A percentile compares a stretch with the other conserved stretches of the same genome.
Evolutionary conservation across 2,797 vertebrate species (phyloP).

Genomic region (Aselliscus stoliczkanus): DNA sequence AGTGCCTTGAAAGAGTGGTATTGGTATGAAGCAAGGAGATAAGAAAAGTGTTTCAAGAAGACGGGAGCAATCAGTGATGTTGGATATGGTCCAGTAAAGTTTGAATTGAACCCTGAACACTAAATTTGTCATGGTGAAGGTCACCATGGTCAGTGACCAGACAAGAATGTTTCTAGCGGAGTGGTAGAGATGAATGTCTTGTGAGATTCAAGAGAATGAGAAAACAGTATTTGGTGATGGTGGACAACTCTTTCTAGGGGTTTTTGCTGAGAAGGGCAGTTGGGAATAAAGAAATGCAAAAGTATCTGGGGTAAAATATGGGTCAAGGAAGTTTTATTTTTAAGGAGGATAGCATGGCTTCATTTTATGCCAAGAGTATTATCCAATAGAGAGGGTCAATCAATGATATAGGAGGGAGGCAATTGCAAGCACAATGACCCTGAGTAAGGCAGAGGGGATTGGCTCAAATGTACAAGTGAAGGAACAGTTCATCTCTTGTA

Average conservation of each 20-base stretch:
- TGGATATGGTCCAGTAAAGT: neutral
- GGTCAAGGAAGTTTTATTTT: neutral
- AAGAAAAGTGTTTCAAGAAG: neutral
- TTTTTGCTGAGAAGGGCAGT: neutral
- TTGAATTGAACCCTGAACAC: neutral
- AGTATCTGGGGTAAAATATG: neutral
- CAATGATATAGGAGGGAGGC: neutral
- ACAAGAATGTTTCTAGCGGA: neutral
- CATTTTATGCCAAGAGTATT: neutral
- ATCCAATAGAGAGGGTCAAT: neutral
- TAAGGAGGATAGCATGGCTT: neutral
- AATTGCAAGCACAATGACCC: neutral
- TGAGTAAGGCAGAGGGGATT: neutral
- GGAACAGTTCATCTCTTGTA: neutral
- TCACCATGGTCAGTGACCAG: neutral
- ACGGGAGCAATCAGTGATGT: neutral
- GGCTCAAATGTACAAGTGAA: neutral
- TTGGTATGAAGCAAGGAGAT: neutral
- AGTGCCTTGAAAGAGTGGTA: neutral
- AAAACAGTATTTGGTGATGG: neutral
- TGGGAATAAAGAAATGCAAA: neutral
- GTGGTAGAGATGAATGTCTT: neutral
- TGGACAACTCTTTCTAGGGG: neutral
- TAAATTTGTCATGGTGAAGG: neutral
- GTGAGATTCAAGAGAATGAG: neutral